Evolutionary conservation across 2,888 invertebrate genomes (phyloP).

Genomic region (Diarsia rubi): DNA sequence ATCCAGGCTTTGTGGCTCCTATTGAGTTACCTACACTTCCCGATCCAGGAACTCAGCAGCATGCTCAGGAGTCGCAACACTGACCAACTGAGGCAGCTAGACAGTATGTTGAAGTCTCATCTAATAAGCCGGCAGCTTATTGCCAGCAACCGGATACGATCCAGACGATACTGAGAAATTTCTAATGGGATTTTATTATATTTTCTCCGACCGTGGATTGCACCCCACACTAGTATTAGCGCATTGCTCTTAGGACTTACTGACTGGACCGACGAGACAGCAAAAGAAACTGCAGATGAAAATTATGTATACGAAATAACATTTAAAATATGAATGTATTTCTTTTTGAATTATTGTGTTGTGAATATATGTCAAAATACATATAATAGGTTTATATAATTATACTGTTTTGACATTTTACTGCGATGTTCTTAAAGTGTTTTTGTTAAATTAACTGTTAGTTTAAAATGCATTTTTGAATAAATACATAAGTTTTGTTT

Average conservation of each 20-base stretch:
- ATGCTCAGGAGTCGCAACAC: no score
- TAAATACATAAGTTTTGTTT: neutral
- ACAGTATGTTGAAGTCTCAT: neutral
- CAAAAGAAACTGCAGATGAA: neutral
- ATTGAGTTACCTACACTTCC: neutral
- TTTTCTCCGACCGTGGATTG: neutral
- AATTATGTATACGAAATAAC: neutral
- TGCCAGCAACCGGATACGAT: neutral
- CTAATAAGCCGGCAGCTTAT: neutral
- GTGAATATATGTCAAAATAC: neutral
- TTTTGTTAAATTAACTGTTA: neutral
- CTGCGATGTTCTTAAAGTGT: neutral
- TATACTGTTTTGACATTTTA: neutral
- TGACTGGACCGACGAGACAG: neutral
- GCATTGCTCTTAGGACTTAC: neutral
- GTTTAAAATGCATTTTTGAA: neutral
- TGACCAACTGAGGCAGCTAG: no score
- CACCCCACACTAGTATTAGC: neutral
- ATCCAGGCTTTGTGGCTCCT: no score
- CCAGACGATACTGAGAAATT: neutral
- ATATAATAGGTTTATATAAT: neutral
- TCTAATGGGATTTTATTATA: neutral
- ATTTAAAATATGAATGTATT: neutral
- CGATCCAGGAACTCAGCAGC: no score
- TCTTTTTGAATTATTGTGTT: neutral